These are phyloP conservation scores for Actinernus sp. DNA, from an alignment of 92 coral and sea anemone genomes.

Conservation along the genomic window DNA sequence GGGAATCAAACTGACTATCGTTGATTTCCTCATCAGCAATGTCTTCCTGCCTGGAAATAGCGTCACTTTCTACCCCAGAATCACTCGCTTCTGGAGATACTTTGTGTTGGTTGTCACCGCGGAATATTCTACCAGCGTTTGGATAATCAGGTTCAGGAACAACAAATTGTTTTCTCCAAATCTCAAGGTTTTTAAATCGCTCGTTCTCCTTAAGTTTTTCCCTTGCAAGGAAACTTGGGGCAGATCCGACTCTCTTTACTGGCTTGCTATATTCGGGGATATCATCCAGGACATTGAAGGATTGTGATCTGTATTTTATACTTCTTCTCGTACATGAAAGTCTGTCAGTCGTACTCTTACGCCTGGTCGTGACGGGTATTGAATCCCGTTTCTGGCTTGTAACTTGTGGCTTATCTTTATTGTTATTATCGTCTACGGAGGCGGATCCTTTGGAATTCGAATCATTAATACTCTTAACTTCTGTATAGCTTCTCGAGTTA, in stretches of 20 bases:
- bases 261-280: constrained; percentile 19
- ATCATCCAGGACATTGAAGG: neutral
- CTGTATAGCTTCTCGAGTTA: no score
- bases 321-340: no score
- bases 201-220: constrained; percentile 24
- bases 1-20: no score
- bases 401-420: no score
- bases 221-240: constrained; percentile 60
- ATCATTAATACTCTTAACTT: no score
- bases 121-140: neutral
- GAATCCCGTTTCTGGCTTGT: no score
- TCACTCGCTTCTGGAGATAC: constrained; percentile 13
- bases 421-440: no score
- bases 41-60: constrained; percentile 14
- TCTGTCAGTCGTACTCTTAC: no score
- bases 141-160: constrained; percentile 73
- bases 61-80: constrained; percentile 27
- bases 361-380: no score
- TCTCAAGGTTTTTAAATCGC: neutral
- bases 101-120: neutral
- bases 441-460: no score
- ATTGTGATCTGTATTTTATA: no score
- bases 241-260: constrained; percentile 58
- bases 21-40: constrained; percentile 1
- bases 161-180: constrained; percentile 10